Evolutionary conservation across 2,888 invertebrate genomes (phyloP).

Genomic region (Pemphredon lugubris): DNA sequence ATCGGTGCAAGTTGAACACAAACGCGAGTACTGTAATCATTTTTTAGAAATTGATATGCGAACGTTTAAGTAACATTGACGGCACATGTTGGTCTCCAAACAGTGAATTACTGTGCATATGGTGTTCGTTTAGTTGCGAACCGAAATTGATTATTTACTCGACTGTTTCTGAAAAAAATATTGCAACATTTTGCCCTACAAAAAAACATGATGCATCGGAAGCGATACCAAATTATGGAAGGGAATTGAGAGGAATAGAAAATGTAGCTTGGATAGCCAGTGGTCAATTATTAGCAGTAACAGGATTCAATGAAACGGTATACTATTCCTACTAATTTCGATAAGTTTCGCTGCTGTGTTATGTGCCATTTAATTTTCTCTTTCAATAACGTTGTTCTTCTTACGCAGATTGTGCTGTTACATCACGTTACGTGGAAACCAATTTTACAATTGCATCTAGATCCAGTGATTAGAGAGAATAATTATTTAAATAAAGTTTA

Average conservation of each 20-base stretch:
- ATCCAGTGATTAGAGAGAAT: slow-evolving; percentile 73
- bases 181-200: slow-evolving; percentile 71
- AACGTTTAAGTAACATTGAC: slow-evolving; percentile 72
- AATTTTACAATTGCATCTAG: slow-evolving; percentile 69
- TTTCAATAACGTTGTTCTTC: too few species aligned
- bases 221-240: slow-evolving; percentile 23
- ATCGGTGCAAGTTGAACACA: too few species aligned
- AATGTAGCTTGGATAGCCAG: slow-evolving; percentile 75
- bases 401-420: slow-evolving; percentile 73
- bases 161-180: slow-evolving; percentile 68
- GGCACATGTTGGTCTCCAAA: slow-evolving; percentile 78
- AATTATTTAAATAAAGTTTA: slow-evolving; percentile 74
- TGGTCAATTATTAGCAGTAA: slow-evolving; percentile 75
- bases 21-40: too few species aligned
- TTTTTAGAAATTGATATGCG: slow-evolving; percentile 76
- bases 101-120: slow-evolving; percentile 75
- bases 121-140: slow-evolving; percentile 73
- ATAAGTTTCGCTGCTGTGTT: neutral
- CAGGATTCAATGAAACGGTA: slow-evolving; percentile 77
- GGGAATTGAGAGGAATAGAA: slow-evolving; percentile 73
- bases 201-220: slow-evolving; percentile 12
- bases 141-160: slow-evolving; percentile 77
- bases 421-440: slow-evolving; percentile 78
- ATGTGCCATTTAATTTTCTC: too few species aligned
- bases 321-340: slow-evolving; percentile 3